Evolutionary conservation across 2,113 vertebrate species (phyloP).

Genomic region (Dendrocopos noguchii): DNA sequence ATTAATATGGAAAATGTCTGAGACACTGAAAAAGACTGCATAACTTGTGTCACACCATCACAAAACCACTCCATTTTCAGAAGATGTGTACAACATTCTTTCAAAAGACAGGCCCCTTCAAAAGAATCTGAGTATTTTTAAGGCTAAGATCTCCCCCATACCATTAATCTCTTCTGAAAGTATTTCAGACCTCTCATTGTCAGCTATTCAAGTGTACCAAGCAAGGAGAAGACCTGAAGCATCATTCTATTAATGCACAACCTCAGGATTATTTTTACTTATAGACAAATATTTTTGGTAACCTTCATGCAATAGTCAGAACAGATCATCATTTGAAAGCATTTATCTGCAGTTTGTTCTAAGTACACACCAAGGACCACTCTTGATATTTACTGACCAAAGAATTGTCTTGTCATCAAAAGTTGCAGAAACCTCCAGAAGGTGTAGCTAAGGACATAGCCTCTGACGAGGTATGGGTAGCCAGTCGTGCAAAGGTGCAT

Average conservation of each 20-base stretch:
- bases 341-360: neutral
- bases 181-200: neutral
- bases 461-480: neutral
- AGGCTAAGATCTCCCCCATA: neutral
- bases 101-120: neutral
- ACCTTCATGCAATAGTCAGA: neutral
- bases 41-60: neutral
- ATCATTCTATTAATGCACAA: neutral
- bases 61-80: neutral
- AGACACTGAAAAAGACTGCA: neutral
- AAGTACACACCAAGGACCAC: neutral
- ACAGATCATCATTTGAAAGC: neutral
- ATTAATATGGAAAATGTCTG: neutral
- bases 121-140: neutral
- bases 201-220: neutral
- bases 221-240: neutral
- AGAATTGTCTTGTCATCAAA: neutral
- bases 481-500: neutral
- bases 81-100: neutral
- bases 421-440: neutral
- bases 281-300: slow-evolving; percentile 13
- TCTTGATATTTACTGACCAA: neutral
- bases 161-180: neutral
- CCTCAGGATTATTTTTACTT: slow-evolving; percentile 2
- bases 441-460: neutral